Evolutionary conservation across 2,797 vertebrate genomes (phyloP).

Genomic region (Pelobates cultripes): DNA sequence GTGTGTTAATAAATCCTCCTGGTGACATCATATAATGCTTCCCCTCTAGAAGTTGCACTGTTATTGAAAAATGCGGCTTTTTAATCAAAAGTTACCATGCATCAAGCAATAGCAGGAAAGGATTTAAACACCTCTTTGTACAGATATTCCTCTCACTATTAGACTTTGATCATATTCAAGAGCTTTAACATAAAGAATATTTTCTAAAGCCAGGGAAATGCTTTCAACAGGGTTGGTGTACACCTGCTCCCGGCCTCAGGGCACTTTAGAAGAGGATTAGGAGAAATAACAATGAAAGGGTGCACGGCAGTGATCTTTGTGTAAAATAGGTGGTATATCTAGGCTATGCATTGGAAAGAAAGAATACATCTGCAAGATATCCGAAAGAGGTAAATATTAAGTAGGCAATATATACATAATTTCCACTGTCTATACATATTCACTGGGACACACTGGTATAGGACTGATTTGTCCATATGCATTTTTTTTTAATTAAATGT

Average conservation of each 20-base stretch:
- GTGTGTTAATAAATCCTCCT: too few relatives aligned
- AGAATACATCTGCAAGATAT: not conserved
- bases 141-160: slow-evolving; percentile 21
- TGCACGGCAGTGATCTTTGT: slow-evolving; percentile 4
- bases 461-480: too few relatives aligned
- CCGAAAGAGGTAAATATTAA: not conserved
- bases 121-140: slow-evolving; percentile 15
- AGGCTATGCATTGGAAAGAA: not conserved
- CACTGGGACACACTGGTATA: too few relatives aligned
- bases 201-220: slow-evolving; percentile 26
- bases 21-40: not conserved
- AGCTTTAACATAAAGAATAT: slow-evolving; percentile 34
- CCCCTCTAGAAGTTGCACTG: not conserved
- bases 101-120: not conserved
- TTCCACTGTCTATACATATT: too few relatives aligned
- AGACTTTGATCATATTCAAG: slow-evolving; percentile 38
- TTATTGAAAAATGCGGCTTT: slow-evolving; percentile 23
- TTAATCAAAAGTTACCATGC: slow-evolving; percentile 15
- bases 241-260: slow-evolving; percentile 19
- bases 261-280: slow-evolving; percentile 27
- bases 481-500: too few relatives aligned
- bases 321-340: not conserved
- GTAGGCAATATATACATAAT: not conserved
- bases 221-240: slow-evolving; percentile 23
- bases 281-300: slow-evolving; percentile 4